phyloP scores from a whole-genome alignment of 2,113 vertebrate genomes.

The Syngnathoides biaculeatus region DNA sequence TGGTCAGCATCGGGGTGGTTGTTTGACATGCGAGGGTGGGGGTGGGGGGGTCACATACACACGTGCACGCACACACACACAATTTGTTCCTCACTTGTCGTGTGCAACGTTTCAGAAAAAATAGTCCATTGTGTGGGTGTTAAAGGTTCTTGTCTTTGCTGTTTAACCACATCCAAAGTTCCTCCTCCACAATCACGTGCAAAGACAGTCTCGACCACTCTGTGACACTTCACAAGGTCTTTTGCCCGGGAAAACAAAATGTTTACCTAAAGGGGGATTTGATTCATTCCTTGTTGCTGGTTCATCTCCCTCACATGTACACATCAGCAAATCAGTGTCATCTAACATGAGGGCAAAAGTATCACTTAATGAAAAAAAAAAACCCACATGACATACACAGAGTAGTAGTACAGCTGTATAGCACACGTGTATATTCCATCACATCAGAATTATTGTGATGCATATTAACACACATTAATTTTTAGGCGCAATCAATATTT shows the following conservation, averaged over 20 bases:
- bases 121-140: conserved; percentile 56
- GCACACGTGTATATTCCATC: no score
- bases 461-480: no score
- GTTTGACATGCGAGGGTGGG: conserved; percentile 44
- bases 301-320: neutral
- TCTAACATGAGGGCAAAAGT: neutral
- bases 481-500: no score
- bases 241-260: conserved; percentile 33
- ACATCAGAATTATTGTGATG: no score
- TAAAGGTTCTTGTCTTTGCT: conserved; percentile 67
- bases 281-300: neutral
- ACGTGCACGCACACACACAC: conserved; percentile 29
- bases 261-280: conserved; percentile 19
- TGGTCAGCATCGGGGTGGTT: conserved; percentile 52
- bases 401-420: no score
- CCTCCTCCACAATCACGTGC: conserved; percentile 47
- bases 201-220: conserved; percentile 21
- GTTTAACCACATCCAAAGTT: conserved; percentile 66
- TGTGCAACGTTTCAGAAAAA: conserved; percentile 55
- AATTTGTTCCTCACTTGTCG: conserved; percentile 65
- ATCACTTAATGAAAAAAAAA: neutral
- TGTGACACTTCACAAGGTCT: conserved; percentile 34
- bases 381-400: no score
- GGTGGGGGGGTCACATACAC: conserved; percentile 31
- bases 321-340: neutral